Base-by-base conservation (phyloP, 2,888 invertebrate genomes). In the Zeuzera pyrina region DNA sequence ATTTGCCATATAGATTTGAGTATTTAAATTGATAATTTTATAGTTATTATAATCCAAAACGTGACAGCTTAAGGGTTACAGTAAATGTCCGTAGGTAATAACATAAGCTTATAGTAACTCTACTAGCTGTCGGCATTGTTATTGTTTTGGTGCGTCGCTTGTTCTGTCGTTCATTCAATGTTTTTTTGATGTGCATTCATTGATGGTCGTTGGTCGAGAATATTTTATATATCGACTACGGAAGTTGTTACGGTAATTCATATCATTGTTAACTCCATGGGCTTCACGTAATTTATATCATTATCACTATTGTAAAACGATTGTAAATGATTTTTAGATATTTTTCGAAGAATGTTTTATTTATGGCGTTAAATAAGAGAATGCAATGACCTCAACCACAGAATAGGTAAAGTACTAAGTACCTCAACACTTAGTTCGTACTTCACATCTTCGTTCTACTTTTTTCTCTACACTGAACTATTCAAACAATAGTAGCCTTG, bases 81-180 rank as follows among this genome's bases (percentile, higher is more conserved):
- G n/a, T n/a, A n/a, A n/a, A n/a, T n/a, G n/a, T n/a, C n/a, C n/a
- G n/a, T n/a, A n/a, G n/a, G n/a, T n/a, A n/a, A n/a, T n/a, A n/a
- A n/a, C n/a, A n/a, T n/a, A n/a, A n/a, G n/a, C n/a, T n/a, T n/a
- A n/a, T n/a, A n/a, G n/a, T n/a, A n/a, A n/a, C n/a, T n/a, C n/a
- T n/a, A n/a, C n/a, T n/a, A n/a, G 40, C 22, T 11, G 47, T 42
- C 49, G 52, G 52, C 48, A 58, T 65, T 68, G 62, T 71, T 65
- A 68, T 71, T 74, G 70, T 71, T 74, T 71, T 65, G 68, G 70
- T 62, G 58, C 52, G 63, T 45, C 54, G 53, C 63, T 57, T 62
- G n/a, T n/a, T 69, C 66, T 69, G 69, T 63, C 55, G 52, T 41
- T 23, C 55, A 59, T 60, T 58, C 57, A 53, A 40, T 31, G 41